These are phyloP conservation scores for Ctenoplectra terminalis DNA, from an alignment of 1,140 invertebrate species.

Conservation along the genomic window DNA sequence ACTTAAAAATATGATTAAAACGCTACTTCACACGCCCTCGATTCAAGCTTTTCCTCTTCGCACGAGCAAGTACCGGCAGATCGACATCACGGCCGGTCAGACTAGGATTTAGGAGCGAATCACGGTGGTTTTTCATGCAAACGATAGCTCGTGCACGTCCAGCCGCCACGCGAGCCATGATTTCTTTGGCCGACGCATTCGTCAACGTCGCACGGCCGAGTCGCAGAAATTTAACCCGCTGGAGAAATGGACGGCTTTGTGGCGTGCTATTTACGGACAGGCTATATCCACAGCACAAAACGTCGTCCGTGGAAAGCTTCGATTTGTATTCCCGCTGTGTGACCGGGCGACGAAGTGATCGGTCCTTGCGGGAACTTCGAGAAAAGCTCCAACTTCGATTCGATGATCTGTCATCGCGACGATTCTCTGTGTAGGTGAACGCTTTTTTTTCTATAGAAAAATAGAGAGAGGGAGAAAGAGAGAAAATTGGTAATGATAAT, in stretches of 20 bases:
- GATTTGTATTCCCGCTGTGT: slow-evolving; percentile 77
- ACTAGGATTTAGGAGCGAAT: slow-evolving; percentile 57
- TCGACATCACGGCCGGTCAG: slow-evolving; percentile 15
- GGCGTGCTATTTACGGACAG: slow-evolving; percentile 58
- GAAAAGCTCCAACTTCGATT: background rate
- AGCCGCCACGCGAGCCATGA: slow-evolving; percentile 68
- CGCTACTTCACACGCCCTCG: too few relatives aligned
- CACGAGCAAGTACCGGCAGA: too few relatives aligned
- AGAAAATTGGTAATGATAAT: background rate
- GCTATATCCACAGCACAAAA: slow-evolving; percentile 48
- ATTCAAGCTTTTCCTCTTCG: too few relatives aligned
- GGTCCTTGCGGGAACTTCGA: slow-evolving; percentile 56
- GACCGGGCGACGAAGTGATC: slow-evolving; percentile 67
- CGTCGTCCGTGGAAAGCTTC: slow-evolving; percentile 70
- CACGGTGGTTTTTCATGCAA: slow-evolving; percentile 70
- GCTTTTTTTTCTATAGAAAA: too few relatives aligned
- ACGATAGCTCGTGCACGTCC: slow-evolving; percentile 62
- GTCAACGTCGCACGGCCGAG: slow-evolving; percentile 79
- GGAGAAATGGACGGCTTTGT: slow-evolving; percentile 69
- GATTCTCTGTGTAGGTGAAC: background rate
- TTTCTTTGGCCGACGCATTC: slow-evolving; percentile 78
- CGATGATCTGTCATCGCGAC: background rate
- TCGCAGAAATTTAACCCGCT: slow-evolving; percentile 80
- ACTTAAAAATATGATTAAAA: too few relatives aligned
- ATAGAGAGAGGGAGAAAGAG: too few relatives aligned